Conservation (phyloP, 2,888 invertebrate species). For the Xestia rhomboidea region DNA sequence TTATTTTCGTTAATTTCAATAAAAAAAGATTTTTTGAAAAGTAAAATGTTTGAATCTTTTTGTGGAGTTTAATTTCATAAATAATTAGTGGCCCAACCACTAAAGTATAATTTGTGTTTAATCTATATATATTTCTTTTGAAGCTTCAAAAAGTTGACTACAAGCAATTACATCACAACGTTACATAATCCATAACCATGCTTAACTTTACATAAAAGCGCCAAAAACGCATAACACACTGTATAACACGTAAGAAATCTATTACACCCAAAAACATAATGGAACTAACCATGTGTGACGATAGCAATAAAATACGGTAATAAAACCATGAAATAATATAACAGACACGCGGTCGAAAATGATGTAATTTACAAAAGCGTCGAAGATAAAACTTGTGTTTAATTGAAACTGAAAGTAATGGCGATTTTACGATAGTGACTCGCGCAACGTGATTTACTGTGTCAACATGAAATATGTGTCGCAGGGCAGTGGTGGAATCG, state of each 20-base stretch:
- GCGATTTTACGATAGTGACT: conserved; percentile 65
- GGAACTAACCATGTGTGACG: conserved; percentile 48
- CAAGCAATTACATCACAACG: not conserved
- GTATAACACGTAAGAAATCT: conserved; percentile 30
- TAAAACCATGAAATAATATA: conserved; percentile 63
- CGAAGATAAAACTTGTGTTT: conserved; percentile 64
- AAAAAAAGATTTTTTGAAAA: not conserved
- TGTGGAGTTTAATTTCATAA: not conserved
- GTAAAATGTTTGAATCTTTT: not conserved
- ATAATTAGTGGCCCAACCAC: not conserved
- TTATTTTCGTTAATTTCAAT: not conserved
- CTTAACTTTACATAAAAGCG: conserved; percentile 17
- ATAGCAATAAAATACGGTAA: conserved; percentile 57
- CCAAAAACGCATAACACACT: conserved; percentile 9
- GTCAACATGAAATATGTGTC: conserved; percentile 63
- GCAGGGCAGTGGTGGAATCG: not conserved
- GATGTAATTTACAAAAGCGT: conserved; percentile 62
- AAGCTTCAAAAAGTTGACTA: not conserved
- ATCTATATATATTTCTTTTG: not conserved
- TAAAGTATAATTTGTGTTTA: not conserved
- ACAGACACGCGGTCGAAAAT: conserved; percentile 42
- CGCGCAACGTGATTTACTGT: conserved; percentile 70
- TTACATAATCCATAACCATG: conserved; percentile 3
- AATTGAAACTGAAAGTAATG: conserved; percentile 72
- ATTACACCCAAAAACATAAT: conserved; percentile 50